A percentile compares a stretch with the other conserved stretches of the same genome.
Conservation (phyloP, 1,140 invertebrate genomes). For the Temnothorax nylanderi region DNA sequence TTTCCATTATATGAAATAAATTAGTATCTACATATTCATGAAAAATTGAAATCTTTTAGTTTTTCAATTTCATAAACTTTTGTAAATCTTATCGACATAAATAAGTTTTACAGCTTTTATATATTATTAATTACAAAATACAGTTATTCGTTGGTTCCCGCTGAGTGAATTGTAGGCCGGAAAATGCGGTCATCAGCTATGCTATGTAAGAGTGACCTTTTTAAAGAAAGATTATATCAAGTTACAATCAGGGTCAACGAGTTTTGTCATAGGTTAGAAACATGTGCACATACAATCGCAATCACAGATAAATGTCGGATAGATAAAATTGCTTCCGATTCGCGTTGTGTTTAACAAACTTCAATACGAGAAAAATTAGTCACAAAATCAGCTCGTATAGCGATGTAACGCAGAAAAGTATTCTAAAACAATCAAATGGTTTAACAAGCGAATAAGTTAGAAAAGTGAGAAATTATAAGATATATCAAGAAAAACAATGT, state of each 20-base stretch:
- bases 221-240: neutral
- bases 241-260: neutral
- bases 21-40: neutral
- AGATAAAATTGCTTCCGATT: neutral
- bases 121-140: neutral
- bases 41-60: neutral
- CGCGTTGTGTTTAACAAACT: neutral
- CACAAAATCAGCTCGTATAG: neutral
- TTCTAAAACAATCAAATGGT: neutral
- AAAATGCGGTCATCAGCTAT: neutral
- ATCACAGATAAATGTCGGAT: neutral
- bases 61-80: neutral
- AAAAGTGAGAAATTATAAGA: neutral
- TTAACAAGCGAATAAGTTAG: neutral
- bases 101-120: neutral
- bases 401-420: neutral
- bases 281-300: neutral
- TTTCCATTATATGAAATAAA: neutral
- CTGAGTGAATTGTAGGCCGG: neutral
- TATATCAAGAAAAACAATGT: neutral
- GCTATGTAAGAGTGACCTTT: conserved; percentile 5
- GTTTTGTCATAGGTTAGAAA: conserved; percentile 1
- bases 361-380: neutral
- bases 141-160: neutral
- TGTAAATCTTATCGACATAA: neutral